Evolutionary conservation across 2,797 vertebrate species (phyloP).

Genomic region (Brachyrhaphis roseni): DNA sequence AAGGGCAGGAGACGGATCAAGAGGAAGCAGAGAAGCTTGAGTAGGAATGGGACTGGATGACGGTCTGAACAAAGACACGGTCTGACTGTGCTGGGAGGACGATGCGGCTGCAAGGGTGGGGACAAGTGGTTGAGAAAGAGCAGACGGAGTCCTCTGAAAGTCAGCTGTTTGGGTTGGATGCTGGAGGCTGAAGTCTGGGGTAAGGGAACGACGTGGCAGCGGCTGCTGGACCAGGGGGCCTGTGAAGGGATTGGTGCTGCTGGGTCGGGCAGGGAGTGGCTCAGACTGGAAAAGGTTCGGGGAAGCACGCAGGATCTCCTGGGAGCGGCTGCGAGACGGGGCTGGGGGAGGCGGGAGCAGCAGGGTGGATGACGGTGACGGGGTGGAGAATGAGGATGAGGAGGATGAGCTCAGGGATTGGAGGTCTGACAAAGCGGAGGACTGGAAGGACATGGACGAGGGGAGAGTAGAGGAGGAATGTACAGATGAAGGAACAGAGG

Average conservation of each 20-base stretch:
- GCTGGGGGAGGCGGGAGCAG: constrained; percentile 83
- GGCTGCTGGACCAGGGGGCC: constrained; percentile 63
- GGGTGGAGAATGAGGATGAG: constrained; percentile 72
- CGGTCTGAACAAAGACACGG: constrained; percentile 55
- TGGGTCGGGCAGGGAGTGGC: constrained; percentile 74
- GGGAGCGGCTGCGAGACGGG: constrained; percentile 82
- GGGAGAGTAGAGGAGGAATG: constrained; percentile 73
- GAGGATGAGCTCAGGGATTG: constrained; percentile 70
- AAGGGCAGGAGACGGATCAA: constrained; percentile 26
- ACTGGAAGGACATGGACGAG: constrained; percentile 71
- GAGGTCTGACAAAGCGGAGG: constrained; percentile 73
- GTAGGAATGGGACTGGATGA: constrained; percentile 39
- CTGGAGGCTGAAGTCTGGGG: constrained; percentile 71
- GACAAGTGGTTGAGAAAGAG: constrained; percentile 59
- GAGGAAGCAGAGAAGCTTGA: constrained; percentile 38
- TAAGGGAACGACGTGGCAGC: constrained; percentile 78
- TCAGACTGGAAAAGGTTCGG: constrained; percentile 79
- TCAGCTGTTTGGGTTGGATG: constrained; percentile 50
- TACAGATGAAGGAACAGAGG: constrained; percentile 32
- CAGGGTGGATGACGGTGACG: constrained; percentile 66
- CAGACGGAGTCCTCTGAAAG: constrained; percentile 64
- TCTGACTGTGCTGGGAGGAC: constrained; percentile 52
- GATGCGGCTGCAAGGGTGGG: constrained; percentile 41
- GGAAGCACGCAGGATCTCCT: constrained; percentile 81
- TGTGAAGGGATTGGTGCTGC: constrained; percentile 84